A percentile compares a stretch with the other conserved stretches of the same genome.
Conservation (phyloP, 2,113 vertebrate species). For the Ophiodon elongatus region DNA sequence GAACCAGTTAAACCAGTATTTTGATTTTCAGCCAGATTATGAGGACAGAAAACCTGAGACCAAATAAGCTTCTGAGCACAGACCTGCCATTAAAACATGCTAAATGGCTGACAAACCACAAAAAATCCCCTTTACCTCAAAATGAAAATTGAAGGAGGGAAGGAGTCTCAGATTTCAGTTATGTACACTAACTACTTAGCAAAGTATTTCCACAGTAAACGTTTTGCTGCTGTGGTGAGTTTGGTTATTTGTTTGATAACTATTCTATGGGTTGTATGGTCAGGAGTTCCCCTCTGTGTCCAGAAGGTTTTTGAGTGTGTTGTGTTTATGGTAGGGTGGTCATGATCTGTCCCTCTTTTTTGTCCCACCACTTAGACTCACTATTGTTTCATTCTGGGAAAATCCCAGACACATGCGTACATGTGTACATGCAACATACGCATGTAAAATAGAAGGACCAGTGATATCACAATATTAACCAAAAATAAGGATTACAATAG, state of each 20-base stretch:
- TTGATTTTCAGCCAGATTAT: conserved; percentile 24
- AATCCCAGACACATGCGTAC: conserved; percentile 52
- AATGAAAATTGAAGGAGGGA: conserved; percentile 36
- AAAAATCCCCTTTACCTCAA: conserved; percentile 29
- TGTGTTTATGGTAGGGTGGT: conserved; percentile 41
- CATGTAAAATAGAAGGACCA: background rate
- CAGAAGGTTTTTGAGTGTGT: conserved; percentile 24
- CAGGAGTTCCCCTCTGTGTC: conserved; percentile 72
- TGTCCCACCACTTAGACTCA: conserved; percentile 36
- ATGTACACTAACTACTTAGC: conserved; percentile 34
- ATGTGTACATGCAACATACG: conserved; percentile 3
- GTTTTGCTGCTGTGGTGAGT: conserved; percentile 46
- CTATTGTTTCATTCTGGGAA: conserved; percentile 54
- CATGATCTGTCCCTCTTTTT: conserved; percentile 51
- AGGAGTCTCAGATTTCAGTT: conserved; percentile 26
- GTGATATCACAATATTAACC: conserved; percentile 3
- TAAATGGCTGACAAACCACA: conserved; percentile 37
- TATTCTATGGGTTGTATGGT: conserved; percentile 65
- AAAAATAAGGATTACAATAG: background rate
- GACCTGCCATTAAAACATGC: conserved; percentile 31
- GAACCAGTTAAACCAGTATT: conserved; percentile 46
- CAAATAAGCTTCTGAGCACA: background rate
- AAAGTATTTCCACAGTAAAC: conserved; percentile 38
- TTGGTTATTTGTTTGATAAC: conserved; percentile 69
- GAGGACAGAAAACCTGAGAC: background rate